Conservation (phyloP, 1,140 invertebrate genomes). For the Papilio xuthus region DNA sequence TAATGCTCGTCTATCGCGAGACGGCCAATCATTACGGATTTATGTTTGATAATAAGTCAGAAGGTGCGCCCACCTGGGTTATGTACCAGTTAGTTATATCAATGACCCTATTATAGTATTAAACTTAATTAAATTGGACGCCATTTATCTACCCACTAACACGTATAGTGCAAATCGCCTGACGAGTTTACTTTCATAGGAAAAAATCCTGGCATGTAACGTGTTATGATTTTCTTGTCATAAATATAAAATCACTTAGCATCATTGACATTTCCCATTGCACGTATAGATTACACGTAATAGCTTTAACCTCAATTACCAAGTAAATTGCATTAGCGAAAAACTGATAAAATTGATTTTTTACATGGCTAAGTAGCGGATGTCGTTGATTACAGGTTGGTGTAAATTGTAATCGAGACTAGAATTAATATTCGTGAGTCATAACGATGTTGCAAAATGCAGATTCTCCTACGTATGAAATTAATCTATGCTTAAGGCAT, state of each 20-base stretch:
- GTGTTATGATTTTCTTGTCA: neutral
- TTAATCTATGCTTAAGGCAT: conserved; percentile 2
- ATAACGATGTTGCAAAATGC: conserved; percentile 39
- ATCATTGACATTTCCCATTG: conserved; percentile 5
- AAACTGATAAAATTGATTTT: conserved; percentile 13
- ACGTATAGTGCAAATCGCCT: neutral
- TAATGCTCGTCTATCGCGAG: conserved; percentile 51
- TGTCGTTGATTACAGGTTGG: conserved; percentile 15
- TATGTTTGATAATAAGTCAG: conserved; percentile 56
- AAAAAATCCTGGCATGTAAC: neutral
- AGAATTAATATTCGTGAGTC: conserved; percentile 41
- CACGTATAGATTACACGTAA: conserved; percentile 9
- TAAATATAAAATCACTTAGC: conserved; percentile 6
- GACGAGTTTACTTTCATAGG: too few relatives aligned
- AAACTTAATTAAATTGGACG: conserved; percentile 16
- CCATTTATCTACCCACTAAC: conserved; percentile 6
- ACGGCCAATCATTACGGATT: conserved; percentile 58
- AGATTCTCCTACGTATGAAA: conserved; percentile 36
- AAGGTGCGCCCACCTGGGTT: conserved; percentile 45
- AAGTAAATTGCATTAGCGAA: conserved; percentile 9
- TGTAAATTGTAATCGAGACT: conserved; percentile 27
- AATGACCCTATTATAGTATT: neutral
- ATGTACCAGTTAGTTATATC: neutral
- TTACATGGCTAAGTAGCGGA: conserved; percentile 12
- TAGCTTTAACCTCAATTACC: conserved; percentile 21